Base-by-base conservation (phyloP, 2,888 invertebrate species). In the Venusia cambrica region DNA sequence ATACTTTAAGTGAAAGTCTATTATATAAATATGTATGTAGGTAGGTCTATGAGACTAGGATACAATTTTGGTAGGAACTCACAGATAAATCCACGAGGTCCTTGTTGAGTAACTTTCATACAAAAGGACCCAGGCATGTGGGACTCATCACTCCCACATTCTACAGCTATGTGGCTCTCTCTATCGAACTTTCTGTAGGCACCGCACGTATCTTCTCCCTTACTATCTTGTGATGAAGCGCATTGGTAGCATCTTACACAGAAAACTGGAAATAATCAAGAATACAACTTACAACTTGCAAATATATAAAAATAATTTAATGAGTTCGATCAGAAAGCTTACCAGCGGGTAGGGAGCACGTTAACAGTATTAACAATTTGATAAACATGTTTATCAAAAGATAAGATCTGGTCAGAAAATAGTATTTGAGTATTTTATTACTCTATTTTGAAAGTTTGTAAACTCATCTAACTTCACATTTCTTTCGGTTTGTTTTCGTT, bases 51-150 rank as follows among this genome's bases (percentile, higher is more conserved):
- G n/a, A n/a, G n/a, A n/a, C n/a, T n/a, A n/a, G n/a, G n/a, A n/a
- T n/a, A n/a, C n/a, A n/a, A n/a, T n/a, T n/a, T 11, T 5, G 10
- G 2, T 4, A 13, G 15, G 14, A 16, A 92, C 96, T 92, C 88
- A 97, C 98, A 98, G 63, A 97, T 94, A 68, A 97, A 97, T 46
- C 97, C 97, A 70, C 93, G 92, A 0, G 97, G 97, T 38, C 98
- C 94, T 71, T 98, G 98, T 60, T 97, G 96, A 1, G 96, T 94
- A 10, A 95, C 90, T 87, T 98, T 98, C 90, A 97, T 95, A 73
- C 98, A 98, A 76, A 98, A 98, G 1, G 97, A 96, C 3, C 98
- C 98, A 9, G 97, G 97, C 84, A 95, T 95, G 50, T 95, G 91
- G 18, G 97, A 96, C 73, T 98, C 97, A 65, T 97, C 97, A 65